Base-by-base conservation (phyloP, 2,797 vertebrate genomes). In the Neosilurus mollespiculum region DNA sequence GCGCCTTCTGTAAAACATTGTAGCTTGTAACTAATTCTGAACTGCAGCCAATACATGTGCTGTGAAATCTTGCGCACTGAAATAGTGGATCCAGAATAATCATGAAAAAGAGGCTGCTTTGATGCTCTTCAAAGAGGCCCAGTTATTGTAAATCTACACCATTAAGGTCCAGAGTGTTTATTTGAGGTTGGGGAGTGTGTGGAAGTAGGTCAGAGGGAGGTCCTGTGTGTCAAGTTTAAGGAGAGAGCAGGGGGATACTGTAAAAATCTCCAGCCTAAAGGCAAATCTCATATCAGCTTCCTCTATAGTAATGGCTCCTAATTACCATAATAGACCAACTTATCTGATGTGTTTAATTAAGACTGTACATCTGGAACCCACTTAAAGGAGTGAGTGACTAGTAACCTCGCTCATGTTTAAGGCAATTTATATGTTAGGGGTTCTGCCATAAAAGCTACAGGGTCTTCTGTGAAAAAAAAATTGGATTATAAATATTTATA, bases 251-350 rank as follows among this genome's bases (percentile, higher is more conserved):
- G 73, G 78, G 73, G 61, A 78, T 78, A 78, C 61, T 53, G 76
- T 75, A 64, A 66, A 77, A 69, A 80, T 43, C 81, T 84, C 59
- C 1, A 80, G 80, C 86, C 84, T 83, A 75, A 81, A 87, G 87
- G 87, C 84, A 86, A 78, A 83, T 87, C 82, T 87, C 87, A 81
- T 84, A 88, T 88, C 86, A 87, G 81, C 84, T 81, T 82, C 71
- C 77, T 75, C 56, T 81, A 81, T 90, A 89, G 88, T 89, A 88
- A 89, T 88, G 88, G 86, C 78, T 86, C 59, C 81, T 89, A 90
- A 90, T 90, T 89, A 90, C 86, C 88, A 90, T 89, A 90, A 90
- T 90, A 89, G 85, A 86, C 73, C 86, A 86, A 89, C 90, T 87
- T 90, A 88, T 89, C 88, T 86, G 86, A 89, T 87, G 83, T 75